Base-by-base conservation (phyloP, 2,888 invertebrate species). In the Nudaria mundana region DNA sequence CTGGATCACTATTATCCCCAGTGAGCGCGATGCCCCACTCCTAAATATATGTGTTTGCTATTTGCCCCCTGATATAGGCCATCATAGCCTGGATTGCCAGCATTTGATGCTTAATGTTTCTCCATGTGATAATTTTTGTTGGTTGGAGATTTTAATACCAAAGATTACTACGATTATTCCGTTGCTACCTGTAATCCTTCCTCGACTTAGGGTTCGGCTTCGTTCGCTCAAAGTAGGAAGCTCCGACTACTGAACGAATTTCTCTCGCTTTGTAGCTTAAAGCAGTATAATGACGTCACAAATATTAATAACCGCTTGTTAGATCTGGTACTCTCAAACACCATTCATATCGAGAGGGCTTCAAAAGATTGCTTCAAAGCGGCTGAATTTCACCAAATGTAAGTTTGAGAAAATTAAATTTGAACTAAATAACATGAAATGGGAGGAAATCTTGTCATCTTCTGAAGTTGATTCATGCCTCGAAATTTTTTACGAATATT, bases 1-100 rank as follows among this genome's bases (percentile, higher is more conserved):
- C 30, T 48, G 44, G 48, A 5, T 44, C n/a, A 38, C 14, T 20
- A 13, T 35, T 26, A 8, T 22, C n/a, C 13, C 28, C 5, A n/a
- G 15, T 6, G 10, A 10, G 6, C n/a, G 25, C 11, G 25, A 11
- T 11, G 2, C 1, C 11, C 6, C 6, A 2, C 20, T 11, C 2
- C 12, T 35, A 1, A 26, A 35, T 13, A 7, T 35, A 18, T 35
- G 34, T 13, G 26, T 28, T 12, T 35, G 28, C 10, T 35, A 35
- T 22, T 7, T 35, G 5, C 35, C 35, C 5, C 28, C 28, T 14
- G 22, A 29, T 14, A 28, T 36, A 7, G 8, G 13, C n/a, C 15
- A 18, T 10, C 5, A 29, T 3, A 10, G 14, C 6, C 10, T 29
- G 3, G 14, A 36, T n/a, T 35, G 35, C 20, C 35, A 35, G 13